A percentile compares a stretch with the other conserved stretches of the same genome.
These are phyloP conservation scores for Sepiola atlantica DNA, from an alignment of 2,888 invertebrate species.

Conservation along the genomic window DNA sequence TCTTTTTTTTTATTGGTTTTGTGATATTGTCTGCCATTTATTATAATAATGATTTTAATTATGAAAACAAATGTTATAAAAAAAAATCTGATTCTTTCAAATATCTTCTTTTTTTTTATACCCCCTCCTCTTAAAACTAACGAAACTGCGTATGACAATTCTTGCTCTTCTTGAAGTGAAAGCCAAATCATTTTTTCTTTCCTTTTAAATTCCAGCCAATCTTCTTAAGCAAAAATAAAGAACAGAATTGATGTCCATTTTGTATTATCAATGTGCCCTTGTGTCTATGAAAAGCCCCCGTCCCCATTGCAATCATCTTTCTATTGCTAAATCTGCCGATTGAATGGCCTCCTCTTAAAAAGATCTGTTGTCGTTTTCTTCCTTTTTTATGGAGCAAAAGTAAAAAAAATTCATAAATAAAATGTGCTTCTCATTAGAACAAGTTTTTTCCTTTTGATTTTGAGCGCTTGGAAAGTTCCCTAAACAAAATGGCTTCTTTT, in stretches of 20 bases:
- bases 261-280: too few relatives aligned
- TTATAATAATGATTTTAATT: background rate
- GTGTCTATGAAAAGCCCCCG: too few relatives aligned
- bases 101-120: background rate
- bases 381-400: background rate
- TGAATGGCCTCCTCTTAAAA: too few relatives aligned
- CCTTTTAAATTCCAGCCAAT: too few relatives aligned
- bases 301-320: too few relatives aligned
- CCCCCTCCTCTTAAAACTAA: background rate
- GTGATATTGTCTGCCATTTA: background rate
- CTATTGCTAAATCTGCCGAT: too few relatives aligned
- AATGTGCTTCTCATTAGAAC: background rate
- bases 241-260: background rate
- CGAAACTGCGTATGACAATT: background rate
- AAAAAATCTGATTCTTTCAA: background rate
- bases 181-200: background rate
- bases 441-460: background rate
- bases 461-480: background rate
- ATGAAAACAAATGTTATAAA: background rate
- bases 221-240: background rate
- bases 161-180: background rate
- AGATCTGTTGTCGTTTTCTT: too few relatives aligned
- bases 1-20: background rate
- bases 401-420: background rate
- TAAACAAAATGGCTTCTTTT: background rate